Evolutionary conservation across 2,888 invertebrate genomes (phyloP).

Genomic region (Gryllus longicercus): DNA sequence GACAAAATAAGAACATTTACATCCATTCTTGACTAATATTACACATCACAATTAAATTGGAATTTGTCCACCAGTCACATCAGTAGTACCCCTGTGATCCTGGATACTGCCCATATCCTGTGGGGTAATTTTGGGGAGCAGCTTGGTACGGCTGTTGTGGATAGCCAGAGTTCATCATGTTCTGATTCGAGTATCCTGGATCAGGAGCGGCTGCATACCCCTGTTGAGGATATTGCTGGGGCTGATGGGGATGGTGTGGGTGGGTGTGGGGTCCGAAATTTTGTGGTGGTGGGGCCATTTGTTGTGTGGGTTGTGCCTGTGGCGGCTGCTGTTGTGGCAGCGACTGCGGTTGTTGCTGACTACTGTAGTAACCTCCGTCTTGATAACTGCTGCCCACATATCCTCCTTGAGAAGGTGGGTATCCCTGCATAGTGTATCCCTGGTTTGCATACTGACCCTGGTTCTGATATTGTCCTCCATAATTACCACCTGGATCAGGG

Average conservation of each 20-base stretch:
- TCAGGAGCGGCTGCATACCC: background rate
- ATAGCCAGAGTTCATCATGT: conserved; percentile 12
- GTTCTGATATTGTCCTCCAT: background rate
- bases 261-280: background rate
- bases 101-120: background rate
- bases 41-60: too few relatives aligned
- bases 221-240: conserved; percentile 11
- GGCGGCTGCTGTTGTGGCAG: background rate
- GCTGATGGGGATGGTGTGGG: background rate
- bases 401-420: background rate
- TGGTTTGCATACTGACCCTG: background rate
- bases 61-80: background rate
- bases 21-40: too few relatives aligned
- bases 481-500: background rate
- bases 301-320: background rate
- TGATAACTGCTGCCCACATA: background rate
- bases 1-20: too few relatives aligned
- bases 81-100: background rate
- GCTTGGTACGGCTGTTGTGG: conserved; percentile 25
- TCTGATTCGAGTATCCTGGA: background rate
- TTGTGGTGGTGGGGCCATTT: background rate
- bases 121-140: conserved; percentile 19
- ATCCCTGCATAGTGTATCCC: background rate
- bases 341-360: background rate
- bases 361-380: background rate